phyloP scores from a whole-genome alignment of 1,140 invertebrate genomes.

The Nymphalis io region DNA sequence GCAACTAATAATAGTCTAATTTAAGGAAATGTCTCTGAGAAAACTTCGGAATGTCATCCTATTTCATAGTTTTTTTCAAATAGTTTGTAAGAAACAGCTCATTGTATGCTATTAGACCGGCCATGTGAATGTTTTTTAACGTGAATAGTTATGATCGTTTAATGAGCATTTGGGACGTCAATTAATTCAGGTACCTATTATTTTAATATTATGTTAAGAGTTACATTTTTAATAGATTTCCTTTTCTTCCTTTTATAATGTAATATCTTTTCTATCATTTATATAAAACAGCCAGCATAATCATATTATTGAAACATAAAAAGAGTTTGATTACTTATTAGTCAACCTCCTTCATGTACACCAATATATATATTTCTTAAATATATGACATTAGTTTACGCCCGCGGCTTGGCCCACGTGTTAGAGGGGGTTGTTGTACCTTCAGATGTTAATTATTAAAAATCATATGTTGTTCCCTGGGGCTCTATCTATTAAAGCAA shows the following conservation, averaged over 20 bases:
- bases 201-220: not conserved
- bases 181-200: not conserved
- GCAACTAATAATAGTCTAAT: conserved; percentile 79
- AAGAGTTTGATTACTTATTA: no score
- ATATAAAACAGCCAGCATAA: no score
- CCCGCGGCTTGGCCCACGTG: no score
- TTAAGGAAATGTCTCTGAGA: conserved; percentile 79
- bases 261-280: no score
- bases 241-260: not conserved
- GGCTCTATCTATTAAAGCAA: no score
- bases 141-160: conserved; percentile 14
- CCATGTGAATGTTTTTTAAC: conserved; percentile 30
- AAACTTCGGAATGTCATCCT: conserved; percentile 77
- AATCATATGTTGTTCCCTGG: no score
- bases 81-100: conserved; percentile 56
- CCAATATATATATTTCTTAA: no score
- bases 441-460: no score
- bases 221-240: not conserved
- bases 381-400: no score
- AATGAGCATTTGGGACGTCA: conserved; percentile 11
- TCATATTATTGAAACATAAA: no score
- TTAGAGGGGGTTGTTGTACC: no score
- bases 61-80: conserved; percentile 60
- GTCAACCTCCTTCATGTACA: no score
- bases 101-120: conserved; percentile 42